Evolutionary conservation across 2,113 vertebrate species (phyloP).

Genomic region (Phyllostomus hastatus): DNA sequence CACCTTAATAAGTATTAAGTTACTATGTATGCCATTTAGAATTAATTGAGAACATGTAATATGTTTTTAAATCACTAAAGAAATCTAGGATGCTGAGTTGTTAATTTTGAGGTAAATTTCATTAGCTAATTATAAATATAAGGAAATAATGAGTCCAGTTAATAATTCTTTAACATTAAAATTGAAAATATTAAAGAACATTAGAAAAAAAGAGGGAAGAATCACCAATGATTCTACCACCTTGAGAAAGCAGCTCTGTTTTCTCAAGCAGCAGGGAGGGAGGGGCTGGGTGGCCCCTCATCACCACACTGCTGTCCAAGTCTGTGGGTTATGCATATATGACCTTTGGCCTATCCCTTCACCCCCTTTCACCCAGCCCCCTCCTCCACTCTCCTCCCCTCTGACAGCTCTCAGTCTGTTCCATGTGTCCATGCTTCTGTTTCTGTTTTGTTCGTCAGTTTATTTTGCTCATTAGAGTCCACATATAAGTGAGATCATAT

Average conservation of each 20-base stretch:
- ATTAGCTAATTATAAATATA: slow-evolving; percentile 18
- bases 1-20: neutral
- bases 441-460: too few species aligned
- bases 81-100: neutral
- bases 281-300: too few species aligned
- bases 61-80: neutral
- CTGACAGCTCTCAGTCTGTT: too few species aligned
- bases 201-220: neutral
- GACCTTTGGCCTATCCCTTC: too few species aligned
- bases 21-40: slow-evolving; percentile 5
- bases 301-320: too few species aligned
- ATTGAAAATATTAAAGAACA: slow-evolving; percentile 24
- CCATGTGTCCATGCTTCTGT: too few species aligned
- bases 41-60: slow-evolving; percentile 11
- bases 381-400: too few species aligned
- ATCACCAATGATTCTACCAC: neutral
- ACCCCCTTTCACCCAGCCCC: too few species aligned
- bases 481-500: too few species aligned
- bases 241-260: neutral
- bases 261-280: too few species aligned
- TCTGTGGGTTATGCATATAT: too few species aligned
- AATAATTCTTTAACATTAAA: slow-evolving; percentile 16
- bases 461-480: too few species aligned
- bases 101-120: slow-evolving; percentile 17
- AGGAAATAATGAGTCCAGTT: neutral